Base-by-base conservation (phyloP, 2,113 vertebrate species). In the Rutilus rutilus region DNA sequence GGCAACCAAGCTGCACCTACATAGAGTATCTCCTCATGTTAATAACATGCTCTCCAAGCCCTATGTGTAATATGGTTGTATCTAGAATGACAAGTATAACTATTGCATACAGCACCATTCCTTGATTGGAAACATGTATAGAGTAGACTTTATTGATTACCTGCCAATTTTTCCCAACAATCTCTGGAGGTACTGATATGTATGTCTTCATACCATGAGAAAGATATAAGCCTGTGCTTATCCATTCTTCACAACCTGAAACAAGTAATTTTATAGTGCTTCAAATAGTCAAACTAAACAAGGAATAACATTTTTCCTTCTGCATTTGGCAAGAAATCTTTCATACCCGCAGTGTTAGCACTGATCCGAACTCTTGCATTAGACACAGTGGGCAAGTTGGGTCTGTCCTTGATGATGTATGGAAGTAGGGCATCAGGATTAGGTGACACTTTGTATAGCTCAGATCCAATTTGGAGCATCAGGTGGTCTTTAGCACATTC, bases 151-250 rank as follows among this genome's bases (percentile, higher is more conserved):
- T 21, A 39, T 11, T 36, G 19, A 33, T 84, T 73, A 96, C 95
- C 92, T 91, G 82, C 92, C 95, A 94, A 1, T 88, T 92, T 67
- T 92, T 93, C 30, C 89, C 91, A 86, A 94, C 39, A 1, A 93
- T 84, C 81, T 89, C 74, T 82, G 85, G 19, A 57, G 94, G 93
- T n/a, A 96, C 86, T 33, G 85, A 1, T 19, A 96, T 60, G 84
- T 85, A 90, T 1, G 92, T 94, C 77, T 42, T 94, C 93, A 94
- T 95, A 42, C 93, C 95, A 74, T 93, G 93, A 85, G 93, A 92
- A 45, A 95, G 91, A 82, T 94, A 96, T n/a, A 96, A 88, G 15
- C 95, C 95, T 6, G 95, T 96, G 83, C 95, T 96, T 88, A 95
- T 86, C 95, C 94, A 95, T 62, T 95, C 92, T 33, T 91, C 85